These are phyloP conservation scores for Leucophenga maculata DNA, from an alignment of 2,888 invertebrate species.

Conservation along the genomic window DNA sequence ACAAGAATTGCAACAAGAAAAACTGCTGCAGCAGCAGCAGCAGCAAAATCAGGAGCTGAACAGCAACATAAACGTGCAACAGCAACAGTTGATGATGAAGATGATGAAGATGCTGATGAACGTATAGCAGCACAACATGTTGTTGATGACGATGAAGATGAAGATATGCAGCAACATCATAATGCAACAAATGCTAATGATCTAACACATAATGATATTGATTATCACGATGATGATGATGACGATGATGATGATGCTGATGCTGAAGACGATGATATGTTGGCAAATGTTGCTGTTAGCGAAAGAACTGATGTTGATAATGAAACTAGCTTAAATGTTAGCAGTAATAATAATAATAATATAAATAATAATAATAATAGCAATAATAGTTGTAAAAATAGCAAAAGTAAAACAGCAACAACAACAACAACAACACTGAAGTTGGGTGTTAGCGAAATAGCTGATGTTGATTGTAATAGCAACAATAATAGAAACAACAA, in stretches of 20 bases:
- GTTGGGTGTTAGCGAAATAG: slow-evolving; percentile 22
- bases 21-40: slow-evolving; percentile 17
- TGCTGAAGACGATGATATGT: slow-evolving; percentile 25
- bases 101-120: slow-evolving; percentile 47
- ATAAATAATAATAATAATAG: slow-evolving; percentile 60
- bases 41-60: slow-evolving; percentile 36
- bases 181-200: slow-evolving; percentile 45
- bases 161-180: slow-evolving; percentile 37
- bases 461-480: slow-evolving; percentile 58
- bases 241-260: slow-evolving; percentile 17
- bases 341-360: slow-evolving; percentile 43
- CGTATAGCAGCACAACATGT: not conserved
- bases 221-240: slow-evolving; percentile 23
- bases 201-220: slow-evolving; percentile 26
- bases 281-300: slow-evolving; percentile 25
- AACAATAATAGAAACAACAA: slow-evolving; percentile 49
- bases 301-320: slow-evolving; percentile 32
- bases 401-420: slow-evolving; percentile 51
- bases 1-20: slow-evolving; percentile 15
- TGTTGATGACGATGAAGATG: slow-evolving; percentile 35
- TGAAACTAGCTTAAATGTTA: slow-evolving; percentile 57
- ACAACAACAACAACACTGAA: slow-evolving; percentile 32
- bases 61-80: slow-evolving; percentile 51
- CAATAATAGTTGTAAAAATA: slow-evolving; percentile 65
- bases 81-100: slow-evolving; percentile 43